Conservation (phyloP, 2,797 vertebrate species). For the Sarcophilus harrisii region DNA sequence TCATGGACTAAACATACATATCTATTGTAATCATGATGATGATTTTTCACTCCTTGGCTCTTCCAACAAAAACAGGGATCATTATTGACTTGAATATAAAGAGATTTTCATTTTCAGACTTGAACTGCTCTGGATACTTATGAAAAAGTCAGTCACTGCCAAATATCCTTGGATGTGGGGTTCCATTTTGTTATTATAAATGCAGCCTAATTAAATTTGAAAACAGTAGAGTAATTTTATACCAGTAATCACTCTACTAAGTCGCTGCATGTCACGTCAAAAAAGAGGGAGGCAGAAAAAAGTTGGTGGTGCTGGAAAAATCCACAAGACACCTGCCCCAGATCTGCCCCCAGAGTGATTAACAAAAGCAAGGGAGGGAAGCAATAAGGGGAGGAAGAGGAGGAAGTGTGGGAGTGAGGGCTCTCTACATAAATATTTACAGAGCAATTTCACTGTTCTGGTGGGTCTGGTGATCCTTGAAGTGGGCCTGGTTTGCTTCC, state of each 20-base stretch:
- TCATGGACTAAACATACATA: neutral
- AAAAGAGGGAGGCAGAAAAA: slow-evolving; percentile 46
- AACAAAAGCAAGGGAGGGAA: slow-evolving; percentile 61
- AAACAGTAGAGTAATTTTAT: slow-evolving; percentile 72
- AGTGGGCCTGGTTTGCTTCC: slow-evolving; percentile 54
- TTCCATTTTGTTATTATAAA: slow-evolving; percentile 66
- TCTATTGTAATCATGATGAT: neutral
- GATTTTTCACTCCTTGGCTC: slow-evolving; percentile 12
- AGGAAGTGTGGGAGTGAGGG: slow-evolving; percentile 43
- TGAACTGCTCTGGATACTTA: slow-evolving; percentile 57
- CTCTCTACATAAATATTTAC: slow-evolving; percentile 74
- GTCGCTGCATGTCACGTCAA: slow-evolving; percentile 48
- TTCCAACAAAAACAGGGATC: slow-evolving; percentile 32
- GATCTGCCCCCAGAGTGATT: slow-evolving; percentile 59
- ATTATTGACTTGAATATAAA: slow-evolving; percentile 52
- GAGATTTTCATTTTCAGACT: slow-evolving; percentile 45
- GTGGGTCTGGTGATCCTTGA: slow-evolving; percentile 64
- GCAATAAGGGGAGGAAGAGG: slow-evolving; percentile 53
- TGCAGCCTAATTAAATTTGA: slow-evolving; percentile 70
- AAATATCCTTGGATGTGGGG: slow-evolving; percentile 59
- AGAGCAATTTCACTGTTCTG: slow-evolving; percentile 60
- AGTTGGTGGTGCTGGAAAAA: slow-evolving; percentile 54
- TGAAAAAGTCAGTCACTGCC: slow-evolving; percentile 38
- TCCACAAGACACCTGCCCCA: slow-evolving; percentile 57
- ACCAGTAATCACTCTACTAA: slow-evolving; percentile 66